These are phyloP conservation scores for Himalopsyche tibetana DNA, from an alignment of 2,888 invertebrate genomes.

Conservation along the genomic window DNA sequence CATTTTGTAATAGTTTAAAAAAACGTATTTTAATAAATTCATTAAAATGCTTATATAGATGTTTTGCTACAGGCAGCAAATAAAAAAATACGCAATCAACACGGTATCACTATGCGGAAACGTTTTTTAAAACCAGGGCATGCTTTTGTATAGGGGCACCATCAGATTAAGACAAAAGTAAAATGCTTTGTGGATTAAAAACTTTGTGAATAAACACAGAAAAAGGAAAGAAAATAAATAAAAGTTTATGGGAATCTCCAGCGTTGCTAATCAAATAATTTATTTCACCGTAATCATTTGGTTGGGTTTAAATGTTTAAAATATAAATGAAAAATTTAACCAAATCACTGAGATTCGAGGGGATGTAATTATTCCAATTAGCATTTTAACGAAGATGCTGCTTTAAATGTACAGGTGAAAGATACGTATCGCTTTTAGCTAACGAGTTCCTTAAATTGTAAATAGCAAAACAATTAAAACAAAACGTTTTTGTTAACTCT, in stretches of 20 bases:
- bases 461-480: too few species aligned
- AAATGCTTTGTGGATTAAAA: constrained; percentile 21
- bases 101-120: background rate
- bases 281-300: constrained; percentile 29
- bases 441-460: too few species aligned
- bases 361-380: background rate
- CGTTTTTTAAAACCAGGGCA: background rate
- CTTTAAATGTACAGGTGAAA: too few species aligned
- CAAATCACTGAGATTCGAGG: background rate
- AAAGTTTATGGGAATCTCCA: background rate
- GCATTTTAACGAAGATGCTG: background rate
- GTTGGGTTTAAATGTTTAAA: background rate
- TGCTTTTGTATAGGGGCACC: constrained; percentile 11
- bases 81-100: too few species aligned
- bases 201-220: constrained; percentile 28
- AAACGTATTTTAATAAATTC: too few species aligned
- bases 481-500: too few species aligned
- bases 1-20: too few species aligned
- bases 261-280: constrained; percentile 32
- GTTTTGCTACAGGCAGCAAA: too few species aligned
- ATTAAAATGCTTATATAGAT: too few species aligned
- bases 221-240: constrained; percentile 21
- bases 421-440: too few species aligned
- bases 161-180: constrained; percentile 9
- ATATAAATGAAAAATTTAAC: constrained; percentile 14